phyloP scores from a whole-genome alignment of 1,140 invertebrate species.

The Akabosia matsudoensis region DNA sequence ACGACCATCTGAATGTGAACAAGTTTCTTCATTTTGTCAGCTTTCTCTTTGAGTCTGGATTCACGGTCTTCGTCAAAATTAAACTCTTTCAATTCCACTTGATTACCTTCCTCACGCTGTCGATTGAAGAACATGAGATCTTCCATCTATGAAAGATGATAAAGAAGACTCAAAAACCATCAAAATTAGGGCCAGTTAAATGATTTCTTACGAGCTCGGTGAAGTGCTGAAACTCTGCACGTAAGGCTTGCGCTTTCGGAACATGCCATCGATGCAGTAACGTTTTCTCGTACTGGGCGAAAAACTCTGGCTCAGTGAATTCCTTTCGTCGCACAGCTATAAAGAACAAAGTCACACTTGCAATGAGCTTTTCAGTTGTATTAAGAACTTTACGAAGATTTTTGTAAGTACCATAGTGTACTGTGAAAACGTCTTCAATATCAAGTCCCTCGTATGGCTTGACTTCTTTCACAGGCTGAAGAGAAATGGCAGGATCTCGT shows the following conservation, averaged over 20 bases:
- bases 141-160: slow-evolving; percentile 30
- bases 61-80: slow-evolving; percentile 39
- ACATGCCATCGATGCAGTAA: not conserved
- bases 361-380: not conserved
- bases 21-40: not conserved
- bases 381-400: not conserved
- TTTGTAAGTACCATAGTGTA: not conserved
- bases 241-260: not conserved
- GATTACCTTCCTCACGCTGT: slow-evolving; percentile 9
- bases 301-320: not conserved
- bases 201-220: slow-evolving; percentile 1
- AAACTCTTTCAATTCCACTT: slow-evolving; percentile 36
- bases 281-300: not conserved
- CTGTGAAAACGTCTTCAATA: not conserved
- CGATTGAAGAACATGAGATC: slow-evolving; percentile 35
- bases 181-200: not conserved
- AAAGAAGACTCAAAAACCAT: not conserved
- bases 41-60: slow-evolving; percentile 5
- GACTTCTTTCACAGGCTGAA: not conserved
- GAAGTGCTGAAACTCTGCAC: not conserved
- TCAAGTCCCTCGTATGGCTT: not conserved
- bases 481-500: not conserved
- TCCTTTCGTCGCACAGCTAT: not conserved
- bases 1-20: slow-evolving; percentile 1
- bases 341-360: not conserved